A percentile compares a stretch with the other conserved stretches of the same genome.
phyloP scores from a whole-genome alignment of 2,113 vertebrate genomes.

The Chaenogobius annularis region DNA sequence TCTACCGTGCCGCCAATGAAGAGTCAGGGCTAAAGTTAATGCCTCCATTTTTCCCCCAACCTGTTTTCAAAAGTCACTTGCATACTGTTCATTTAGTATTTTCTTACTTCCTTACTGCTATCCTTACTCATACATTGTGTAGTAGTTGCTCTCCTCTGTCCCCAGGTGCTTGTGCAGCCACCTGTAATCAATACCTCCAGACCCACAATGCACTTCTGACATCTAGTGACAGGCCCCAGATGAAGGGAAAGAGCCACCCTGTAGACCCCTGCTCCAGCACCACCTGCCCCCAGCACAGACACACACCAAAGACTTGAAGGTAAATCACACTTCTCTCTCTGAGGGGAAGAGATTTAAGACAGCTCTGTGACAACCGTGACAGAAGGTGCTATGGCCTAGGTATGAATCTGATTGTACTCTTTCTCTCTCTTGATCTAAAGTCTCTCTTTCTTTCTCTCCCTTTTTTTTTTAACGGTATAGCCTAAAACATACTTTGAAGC shows the following conservation, averaged over 20 bases:
- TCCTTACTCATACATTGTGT: neutral
- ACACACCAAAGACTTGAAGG: constrained; percentile 16
- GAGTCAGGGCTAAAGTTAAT: too few relatives aligned
- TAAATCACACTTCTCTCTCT: constrained; percentile 10
- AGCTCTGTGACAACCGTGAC: constrained; percentile 24
- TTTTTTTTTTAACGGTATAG: too few relatives aligned
- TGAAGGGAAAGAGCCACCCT: constrained; percentile 39
- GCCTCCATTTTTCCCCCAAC: too few relatives aligned
- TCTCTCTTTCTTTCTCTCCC: too few relatives aligned
- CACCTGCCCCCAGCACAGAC: constrained; percentile 35
- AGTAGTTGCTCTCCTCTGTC: neutral
- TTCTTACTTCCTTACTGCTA: neutral
- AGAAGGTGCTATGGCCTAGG: neutral
- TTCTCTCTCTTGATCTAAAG: too few relatives aligned
- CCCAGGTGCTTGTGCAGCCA: constrained; percentile 24
- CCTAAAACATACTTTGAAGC: too few relatives aligned
- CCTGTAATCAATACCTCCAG: constrained; percentile 50
- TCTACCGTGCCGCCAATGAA: too few relatives aligned
- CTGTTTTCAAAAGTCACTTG: too few relatives aligned
- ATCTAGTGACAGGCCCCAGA: constrained; percentile 37
- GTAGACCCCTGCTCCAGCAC: constrained; percentile 36
- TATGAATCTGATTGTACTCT: constrained; percentile 10
- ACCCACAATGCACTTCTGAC: constrained; percentile 33
- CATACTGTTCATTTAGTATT: too few relatives aligned
- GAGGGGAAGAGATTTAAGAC: constrained; percentile 23